Conservation (phyloP, 1,140 invertebrate genomes). For the Dinothrombium tinctorium region DNA sequence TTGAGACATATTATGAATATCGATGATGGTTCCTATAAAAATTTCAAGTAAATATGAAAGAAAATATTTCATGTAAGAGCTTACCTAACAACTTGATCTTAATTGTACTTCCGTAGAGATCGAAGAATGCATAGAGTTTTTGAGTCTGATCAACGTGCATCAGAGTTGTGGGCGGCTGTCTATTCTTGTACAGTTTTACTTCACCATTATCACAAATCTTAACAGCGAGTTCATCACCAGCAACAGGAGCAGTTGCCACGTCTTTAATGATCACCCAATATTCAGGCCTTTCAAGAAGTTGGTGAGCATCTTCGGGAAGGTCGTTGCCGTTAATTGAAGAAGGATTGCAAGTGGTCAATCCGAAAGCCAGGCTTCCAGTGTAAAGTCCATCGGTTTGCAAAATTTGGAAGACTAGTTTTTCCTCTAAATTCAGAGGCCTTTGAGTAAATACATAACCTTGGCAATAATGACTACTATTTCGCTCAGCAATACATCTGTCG, state of each 20-base stretch:
- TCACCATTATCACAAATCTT: slow-evolving; percentile 53
- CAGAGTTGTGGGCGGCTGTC: slow-evolving; percentile 45
- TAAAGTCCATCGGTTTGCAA: slow-evolving; percentile 58
- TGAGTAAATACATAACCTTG: slow-evolving; percentile 83
- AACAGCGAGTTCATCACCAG: slow-evolving; percentile 75
- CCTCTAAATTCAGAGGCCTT: slow-evolving; percentile 52
- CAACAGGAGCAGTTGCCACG: slow-evolving; percentile 50
- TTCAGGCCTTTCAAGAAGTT: slow-evolving; percentile 72
- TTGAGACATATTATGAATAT: no score
- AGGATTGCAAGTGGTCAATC: slow-evolving; percentile 79
- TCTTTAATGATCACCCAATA: slow-evolving; percentile 93
- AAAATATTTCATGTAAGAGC: neutral
- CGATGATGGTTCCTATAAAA: no score
- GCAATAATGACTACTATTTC: slow-evolving; percentile 61
- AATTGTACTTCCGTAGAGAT: slow-evolving; percentile 79
- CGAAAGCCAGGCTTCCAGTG: slow-evolving; percentile 64
- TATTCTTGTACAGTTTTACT: slow-evolving; percentile 67
- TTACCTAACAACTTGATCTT: slow-evolving; percentile 45
- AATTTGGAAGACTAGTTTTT: slow-evolving; percentile 63
- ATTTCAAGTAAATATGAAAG: no score
- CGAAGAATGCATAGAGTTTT: slow-evolving; percentile 77
- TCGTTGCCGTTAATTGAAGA: slow-evolving; percentile 36
- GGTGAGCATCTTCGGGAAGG: slow-evolving; percentile 75
- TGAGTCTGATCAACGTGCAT: slow-evolving; percentile 84
- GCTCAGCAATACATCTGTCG: slow-evolving; percentile 42